Evolutionary conservation across 2,888 invertebrate species (phyloP).

Genomic region (Noctua janthina): DNA sequence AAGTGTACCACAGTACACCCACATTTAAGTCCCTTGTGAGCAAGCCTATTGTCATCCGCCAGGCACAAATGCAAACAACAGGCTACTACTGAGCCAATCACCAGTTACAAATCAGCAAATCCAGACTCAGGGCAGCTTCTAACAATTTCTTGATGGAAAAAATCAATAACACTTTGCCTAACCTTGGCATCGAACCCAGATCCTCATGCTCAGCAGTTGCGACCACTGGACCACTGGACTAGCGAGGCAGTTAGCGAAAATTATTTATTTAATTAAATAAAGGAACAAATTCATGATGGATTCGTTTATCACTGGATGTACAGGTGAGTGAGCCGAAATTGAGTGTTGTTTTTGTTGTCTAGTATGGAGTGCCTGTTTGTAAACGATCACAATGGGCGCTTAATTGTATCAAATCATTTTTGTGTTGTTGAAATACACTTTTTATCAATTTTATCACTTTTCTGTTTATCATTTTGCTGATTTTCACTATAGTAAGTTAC

Average conservation of each 20-base stretch:
- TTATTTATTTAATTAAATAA: conserved; percentile 11
- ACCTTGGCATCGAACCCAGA: not conserved
- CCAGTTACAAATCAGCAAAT: not conserved
- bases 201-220: not conserved
- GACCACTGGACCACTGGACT: no score
- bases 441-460: not conserved
- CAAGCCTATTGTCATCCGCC: not conserved
- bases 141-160: not conserved
- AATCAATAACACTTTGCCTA: not conserved
- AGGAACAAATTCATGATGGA: conserved; percentile 23
- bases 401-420: conserved; percentile 16
- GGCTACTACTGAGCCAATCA: not conserved
- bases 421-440: not conserved
- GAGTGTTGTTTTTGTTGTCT: conserved; percentile 8
- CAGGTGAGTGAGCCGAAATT: conserved; percentile 39
- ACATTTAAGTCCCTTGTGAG: not conserved
- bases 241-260: not conserved
- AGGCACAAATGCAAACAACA: not conserved
- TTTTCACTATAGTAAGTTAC: no score
- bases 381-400: conserved; percentile 1
- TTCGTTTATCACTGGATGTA: conserved; percentile 38
- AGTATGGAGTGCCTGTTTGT: conserved; percentile 4
- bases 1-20: not conserved
- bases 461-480: no score
- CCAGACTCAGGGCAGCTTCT: no score